Evolutionary conservation across 92 coral and sea anemone genomes (phyloP).

Genomic region (Bergia sp.): DNA sequence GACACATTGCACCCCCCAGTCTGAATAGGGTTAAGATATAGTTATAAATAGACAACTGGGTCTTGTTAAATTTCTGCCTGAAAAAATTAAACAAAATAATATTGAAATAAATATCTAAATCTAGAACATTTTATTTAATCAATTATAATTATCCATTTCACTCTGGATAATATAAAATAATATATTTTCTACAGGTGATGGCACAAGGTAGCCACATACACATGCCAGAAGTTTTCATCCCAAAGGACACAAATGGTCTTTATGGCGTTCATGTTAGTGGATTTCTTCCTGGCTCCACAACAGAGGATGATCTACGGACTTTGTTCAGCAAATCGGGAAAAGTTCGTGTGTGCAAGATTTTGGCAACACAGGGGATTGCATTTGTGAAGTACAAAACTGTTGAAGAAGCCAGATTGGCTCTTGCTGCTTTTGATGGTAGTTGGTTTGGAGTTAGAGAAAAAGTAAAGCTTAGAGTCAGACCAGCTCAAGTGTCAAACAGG

Average conservation of each 20-base stretch:
- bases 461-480: slow-evolving; percentile 8
- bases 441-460: slow-evolving; percentile 49
- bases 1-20: too few species aligned
- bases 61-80: too few species aligned
- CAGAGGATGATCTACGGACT: slow-evolving; percentile 43
- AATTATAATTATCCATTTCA: too few species aligned
- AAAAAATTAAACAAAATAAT: too few species aligned
- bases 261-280: slow-evolving; percentile 76
- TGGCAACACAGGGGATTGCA: slow-evolving; percentile 52
- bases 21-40: too few species aligned
- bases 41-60: too few species aligned
- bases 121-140: too few species aligned
- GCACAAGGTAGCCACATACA: slow-evolving; percentile 10
- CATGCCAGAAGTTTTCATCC: slow-evolving; percentile 37
- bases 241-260: slow-evolving; percentile 60
- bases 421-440: slow-evolving; percentile 49
- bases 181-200: neutral
- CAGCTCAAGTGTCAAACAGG: slow-evolving; percentile 1
- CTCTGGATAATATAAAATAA: too few species aligned
- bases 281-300: slow-evolving; percentile 41
- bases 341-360: slow-evolving; percentile 66
- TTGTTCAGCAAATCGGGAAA: slow-evolving; percentile 62
- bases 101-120: too few species aligned
- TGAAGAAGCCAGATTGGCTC: slow-evolving; percentile 63
- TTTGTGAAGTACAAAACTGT: slow-evolving; percentile 62